Base-by-base conservation (phyloP, 2,888 invertebrate species). In the Tenodera sinensis region DNA sequence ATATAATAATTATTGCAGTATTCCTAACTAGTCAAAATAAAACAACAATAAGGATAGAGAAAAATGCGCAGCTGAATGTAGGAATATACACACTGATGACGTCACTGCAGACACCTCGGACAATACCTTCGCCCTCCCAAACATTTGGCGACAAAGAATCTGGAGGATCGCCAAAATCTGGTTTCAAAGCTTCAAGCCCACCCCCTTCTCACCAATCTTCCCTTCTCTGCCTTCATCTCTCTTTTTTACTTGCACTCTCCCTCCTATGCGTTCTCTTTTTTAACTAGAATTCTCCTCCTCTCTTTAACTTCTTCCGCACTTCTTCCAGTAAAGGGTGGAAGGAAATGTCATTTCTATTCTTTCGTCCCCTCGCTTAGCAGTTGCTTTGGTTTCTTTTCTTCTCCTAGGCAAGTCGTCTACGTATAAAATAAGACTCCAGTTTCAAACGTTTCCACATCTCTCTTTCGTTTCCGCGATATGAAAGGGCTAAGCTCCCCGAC, bases 91-190 rank as follows among this genome's bases (percentile, higher is more conserved):
- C 54, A 71, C 54, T 3, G 54, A 81, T 86, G 86, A 86, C 86
- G 86, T 86, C 86, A 86, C 30, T 86, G 86, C 81, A 81, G 88
- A 83, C 87, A 89, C 89, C 88, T 82, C 89, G 81, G 30, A 89
- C 89, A 89, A 89, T 89, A 89, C 89, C 89, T 88, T 81, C 83
- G 42, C 71, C 25, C 88, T 83, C 85, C 81, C 88, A 20, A 83
- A 88, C 84, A 82, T 88, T 89, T 89, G 89, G 89, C 89, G 89
- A 89, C 89, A 89, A 89, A 89, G 89, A 89, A 89, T 89, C 88
- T 89, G 89, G 89, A 89, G 85, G 84, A 84, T 88, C 30, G 89
- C 89, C 89, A 87, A 71, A 88, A 83, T 88, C 88, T 88, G 88
- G 84, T 84, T 71, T 83, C 88, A 88, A 88, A 88, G 88, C 83